phyloP scores from a whole-genome alignment of 1,140 invertebrate genomes.

The Drosophila biarmipes region DNA sequence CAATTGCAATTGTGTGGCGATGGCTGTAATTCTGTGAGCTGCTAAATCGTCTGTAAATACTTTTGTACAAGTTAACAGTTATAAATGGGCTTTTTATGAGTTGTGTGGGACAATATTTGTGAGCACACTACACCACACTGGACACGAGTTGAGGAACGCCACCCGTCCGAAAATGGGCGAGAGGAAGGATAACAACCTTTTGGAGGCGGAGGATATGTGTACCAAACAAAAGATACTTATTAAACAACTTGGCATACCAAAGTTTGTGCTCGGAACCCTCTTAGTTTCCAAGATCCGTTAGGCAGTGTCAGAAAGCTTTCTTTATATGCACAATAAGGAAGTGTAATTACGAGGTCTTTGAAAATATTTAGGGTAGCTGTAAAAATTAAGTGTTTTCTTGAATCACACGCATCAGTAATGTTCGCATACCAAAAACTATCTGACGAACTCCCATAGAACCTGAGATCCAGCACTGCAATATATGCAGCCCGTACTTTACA shows the following conservation, averaged over 20 bases:
- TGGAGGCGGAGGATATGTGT: not conserved
- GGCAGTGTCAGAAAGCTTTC: not conserved
- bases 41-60: constrained; percentile 82
- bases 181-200: constrained; percentile 20
- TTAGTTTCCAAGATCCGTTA: not conserved
- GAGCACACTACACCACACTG: constrained; percentile 38
- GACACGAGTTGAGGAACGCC: constrained; percentile 19
- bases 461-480: not conserved
- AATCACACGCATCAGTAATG: not conserved
- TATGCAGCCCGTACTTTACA: not conserved
- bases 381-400: not conserved
- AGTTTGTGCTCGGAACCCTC: not conserved
- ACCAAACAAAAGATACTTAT: not conserved
- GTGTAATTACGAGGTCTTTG: not conserved
- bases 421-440: not conserved
- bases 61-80: constrained; percentile 83
- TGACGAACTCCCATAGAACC: not conserved
- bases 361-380: not conserved
- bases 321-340: not conserved
- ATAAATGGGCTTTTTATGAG: constrained; percentile 82
- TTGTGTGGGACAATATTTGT: constrained; percentile 76
- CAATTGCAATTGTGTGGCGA: constrained; percentile 73
- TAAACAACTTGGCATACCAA: not conserved
- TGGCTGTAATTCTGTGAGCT: constrained; percentile 74
- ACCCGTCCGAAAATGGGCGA: not conserved